These are phyloP conservation scores for Gorsachius magnificus DNA, from an alignment of 2,797 vertebrate species.

Conservation along the genomic window DNA sequence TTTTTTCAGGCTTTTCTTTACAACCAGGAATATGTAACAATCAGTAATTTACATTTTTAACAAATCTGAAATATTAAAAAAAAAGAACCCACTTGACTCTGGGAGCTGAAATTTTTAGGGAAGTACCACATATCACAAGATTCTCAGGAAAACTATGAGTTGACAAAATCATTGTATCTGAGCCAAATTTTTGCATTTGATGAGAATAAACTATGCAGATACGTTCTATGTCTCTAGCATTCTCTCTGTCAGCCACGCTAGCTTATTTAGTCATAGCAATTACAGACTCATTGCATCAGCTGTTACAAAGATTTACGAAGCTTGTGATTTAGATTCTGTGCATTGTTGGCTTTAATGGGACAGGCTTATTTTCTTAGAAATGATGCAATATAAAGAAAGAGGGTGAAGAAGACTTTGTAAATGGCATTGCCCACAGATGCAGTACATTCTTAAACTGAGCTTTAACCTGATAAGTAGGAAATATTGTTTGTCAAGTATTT, in stretches of 20 bases:
- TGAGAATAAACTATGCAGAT: slow-evolving; percentile 43
- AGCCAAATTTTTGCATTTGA: slow-evolving; percentile 1
- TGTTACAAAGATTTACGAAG: slow-evolving; percentile 25
- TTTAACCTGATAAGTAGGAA: background rate
- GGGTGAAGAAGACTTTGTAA: background rate
- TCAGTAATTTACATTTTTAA: background rate
- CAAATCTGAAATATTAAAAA: background rate
- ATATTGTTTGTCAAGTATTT: background rate
- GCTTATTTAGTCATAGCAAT: slow-evolving; percentile 55
- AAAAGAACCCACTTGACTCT: background rate
- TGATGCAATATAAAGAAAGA: background rate
- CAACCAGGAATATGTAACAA: background rate
- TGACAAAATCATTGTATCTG: background rate
- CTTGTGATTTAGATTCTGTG: slow-evolving; percentile 41
- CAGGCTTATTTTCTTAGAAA: slow-evolving; percentile 13
- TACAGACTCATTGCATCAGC: slow-evolving; percentile 58
- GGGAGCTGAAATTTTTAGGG: background rate
- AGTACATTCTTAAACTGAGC: background rate
- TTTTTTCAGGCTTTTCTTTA: background rate
- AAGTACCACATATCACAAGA: background rate
- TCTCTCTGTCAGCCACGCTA: slow-evolving; percentile 35
- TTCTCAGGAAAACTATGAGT: background rate
- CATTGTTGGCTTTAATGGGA: background rate
- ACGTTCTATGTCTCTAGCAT: slow-evolving; percentile 15
- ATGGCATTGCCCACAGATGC: background rate